Conservation (phyloP, 2,888 invertebrate genomes). For the Calephelis perditalis region DNA sequence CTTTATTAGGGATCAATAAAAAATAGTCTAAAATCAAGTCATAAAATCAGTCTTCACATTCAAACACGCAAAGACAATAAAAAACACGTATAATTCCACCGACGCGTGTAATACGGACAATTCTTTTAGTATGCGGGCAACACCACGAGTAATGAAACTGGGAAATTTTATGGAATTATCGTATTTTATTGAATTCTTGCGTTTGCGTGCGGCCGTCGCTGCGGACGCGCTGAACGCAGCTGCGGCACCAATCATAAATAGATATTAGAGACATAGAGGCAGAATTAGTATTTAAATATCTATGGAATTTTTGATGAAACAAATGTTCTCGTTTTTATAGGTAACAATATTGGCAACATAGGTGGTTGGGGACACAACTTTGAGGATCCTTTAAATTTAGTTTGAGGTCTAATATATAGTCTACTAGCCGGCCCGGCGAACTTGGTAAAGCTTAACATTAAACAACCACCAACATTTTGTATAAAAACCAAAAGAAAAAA, state of each 20-base stretch:
- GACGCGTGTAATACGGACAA: not conserved
- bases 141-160: slow-evolving; percentile 21
- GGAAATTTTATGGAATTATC: slow-evolving; percentile 24
- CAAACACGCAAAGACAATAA: not conserved
- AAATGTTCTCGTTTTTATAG: not conserved
- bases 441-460: no score
- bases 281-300: slow-evolving; percentile 16
- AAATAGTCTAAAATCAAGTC: no score
- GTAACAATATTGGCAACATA: not conserved
- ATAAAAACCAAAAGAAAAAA: no score
- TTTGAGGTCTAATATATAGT: no score
- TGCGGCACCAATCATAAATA: slow-evolving; percentile 6
- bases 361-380: not conserved
- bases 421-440: no score
- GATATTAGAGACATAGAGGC: slow-evolving; percentile 13
- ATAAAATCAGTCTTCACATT: no score
- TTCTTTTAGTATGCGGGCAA: slow-evolving; percentile 5
- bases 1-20: no score
- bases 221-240: slow-evolving; percentile 10
- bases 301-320: slow-evolving; percentile 15
- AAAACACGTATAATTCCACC: not conserved
- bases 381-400: no score
- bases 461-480: no score
- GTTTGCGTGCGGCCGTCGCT: slow-evolving; percentile 27
- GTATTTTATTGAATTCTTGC: slow-evolving; percentile 35